These are phyloP conservation scores for Porites cylindrica DNA, from an alignment of 92 coral and sea anemone species.

Conservation along the genomic window DNA sequence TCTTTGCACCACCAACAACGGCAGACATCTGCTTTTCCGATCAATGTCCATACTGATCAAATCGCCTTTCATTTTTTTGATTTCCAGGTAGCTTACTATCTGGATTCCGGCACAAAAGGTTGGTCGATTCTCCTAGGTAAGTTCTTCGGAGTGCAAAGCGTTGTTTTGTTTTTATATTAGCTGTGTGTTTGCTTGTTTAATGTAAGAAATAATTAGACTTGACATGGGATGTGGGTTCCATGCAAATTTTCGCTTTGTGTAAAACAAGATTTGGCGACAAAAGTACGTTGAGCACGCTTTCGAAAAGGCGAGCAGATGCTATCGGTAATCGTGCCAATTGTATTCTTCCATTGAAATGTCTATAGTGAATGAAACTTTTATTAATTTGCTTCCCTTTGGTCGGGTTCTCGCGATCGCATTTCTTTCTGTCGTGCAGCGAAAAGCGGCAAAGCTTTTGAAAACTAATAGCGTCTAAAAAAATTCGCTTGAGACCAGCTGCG, in stretches of 20 bases:
- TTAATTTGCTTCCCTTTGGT: slow-evolving; percentile 37
- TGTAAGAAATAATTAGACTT: slow-evolving; percentile 96
- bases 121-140: slow-evolving; percentile 76
- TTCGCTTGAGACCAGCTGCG: slow-evolving; percentile 67
- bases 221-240: slow-evolving; percentile 79
- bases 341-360: slow-evolving; percentile 23
- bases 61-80: slow-evolving; percentile 49
- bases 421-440: slow-evolving; percentile 42
- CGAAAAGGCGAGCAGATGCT: neutral
- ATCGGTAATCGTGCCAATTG: slow-evolving; percentile 6
- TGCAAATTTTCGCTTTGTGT: slow-evolving; percentile 69
- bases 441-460: slow-evolving; percentile 78
- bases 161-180: slow-evolving; percentile 98
- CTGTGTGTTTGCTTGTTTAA: slow-evolving; percentile 88
- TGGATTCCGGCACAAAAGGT: slow-evolving; percentile 69
- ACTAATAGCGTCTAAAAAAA: slow-evolving; percentile 49
- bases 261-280: slow-evolving; percentile 26
- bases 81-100: slow-evolving; percentile 51
- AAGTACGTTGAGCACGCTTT: slow-evolving; percentile 26
- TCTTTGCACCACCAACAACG: neutral
- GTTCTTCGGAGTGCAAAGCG: slow-evolving; percentile 63
- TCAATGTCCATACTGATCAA: slow-evolving; percentile 41
- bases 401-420: slow-evolving; percentile 46
- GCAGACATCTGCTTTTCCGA: slow-evolving; percentile 43
- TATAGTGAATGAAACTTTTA: slow-evolving; percentile 14